Evolutionary conservation across 2,888 invertebrate species (phyloP), one percentile per base, ranked within the genome.

Genomic region (Pheosia gnoma): DNA sequence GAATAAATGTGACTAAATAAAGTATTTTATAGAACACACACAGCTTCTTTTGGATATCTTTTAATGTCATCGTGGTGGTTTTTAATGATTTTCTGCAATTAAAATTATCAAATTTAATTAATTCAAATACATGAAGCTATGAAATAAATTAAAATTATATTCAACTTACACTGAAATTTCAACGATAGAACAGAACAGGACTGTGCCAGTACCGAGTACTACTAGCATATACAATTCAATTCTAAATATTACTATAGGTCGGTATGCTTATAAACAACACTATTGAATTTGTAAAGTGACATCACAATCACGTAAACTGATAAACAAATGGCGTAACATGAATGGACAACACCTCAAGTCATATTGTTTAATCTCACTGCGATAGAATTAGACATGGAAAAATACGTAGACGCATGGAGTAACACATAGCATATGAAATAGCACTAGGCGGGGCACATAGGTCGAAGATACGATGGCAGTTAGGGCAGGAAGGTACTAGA

Each of bases 221-320:
- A 51, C 51, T 51, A 51, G 7, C 7, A 47, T n/a, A n/a, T 47
- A 47, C n/a, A n/a, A 47, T 47, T 11, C n/a, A 5, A 11, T 3
- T n/a, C 47, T 47, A 47, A 47, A 47, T 47, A 47, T n/a, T 47
- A 47, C 47, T 47, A 47, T n/a, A n/a, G 47, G 7, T 52, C 3
- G 36, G 7, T n/a, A 41, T 68, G 45, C 68, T 71, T 70, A 60
- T 49, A 68, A 68, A 65, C 53, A 66, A 11, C 5, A n/a, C 45
- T 51, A 58, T 57, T 59, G 54, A 58, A 38, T 37, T 53, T 53
- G 37, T 53, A 53, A 10, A 8, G 5, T 53, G 11, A 52, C 13
- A 36, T 25, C 53, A 53, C 37, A 37, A 37, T 13, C n/a, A 13
- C 47, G 36, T 25, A 3, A 52, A 52, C 53, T 36, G 37, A 37